Conservation (phyloP, 2,888 invertebrate species). For the Plusia festucae region DNA sequence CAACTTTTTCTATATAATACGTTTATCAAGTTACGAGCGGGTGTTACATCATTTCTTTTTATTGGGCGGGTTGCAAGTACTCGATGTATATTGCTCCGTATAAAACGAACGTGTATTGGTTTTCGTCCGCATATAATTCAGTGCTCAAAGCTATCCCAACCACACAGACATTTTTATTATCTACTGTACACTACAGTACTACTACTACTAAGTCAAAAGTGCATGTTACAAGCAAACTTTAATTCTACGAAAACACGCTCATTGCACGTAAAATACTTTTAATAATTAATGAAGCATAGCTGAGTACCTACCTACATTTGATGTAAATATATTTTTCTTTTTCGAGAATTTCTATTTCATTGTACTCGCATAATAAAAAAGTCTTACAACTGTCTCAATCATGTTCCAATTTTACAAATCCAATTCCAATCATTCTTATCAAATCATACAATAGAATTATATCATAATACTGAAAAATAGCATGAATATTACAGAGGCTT, state of each 20-base stretch:
- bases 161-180: neutral
- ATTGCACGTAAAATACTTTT: too few relatives aligned
- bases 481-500: neutral
- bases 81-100: constrained; percentile 6
- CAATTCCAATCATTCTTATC: too few relatives aligned
- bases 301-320: too few relatives aligned
- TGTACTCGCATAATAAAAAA: too few relatives aligned
- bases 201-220: too few relatives aligned
- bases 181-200: neutral
- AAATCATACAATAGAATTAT: neutral
- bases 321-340: too few relatives aligned
- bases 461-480: neutral
- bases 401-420: too few relatives aligned
- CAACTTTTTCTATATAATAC: constrained; percentile 47
- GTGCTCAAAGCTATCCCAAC: neutral
- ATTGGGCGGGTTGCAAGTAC: constrained; percentile 24
- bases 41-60: constrained; percentile 40
- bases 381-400: too few relatives aligned
- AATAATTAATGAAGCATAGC: too few relatives aligned
- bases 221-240: too few relatives aligned
- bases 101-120: neutral
- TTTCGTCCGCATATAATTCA: neutral
- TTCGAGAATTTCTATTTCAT: too few relatives aligned
- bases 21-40: constrained; percentile 30
- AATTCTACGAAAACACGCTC: too few relatives aligned